A percentile compares a stretch with the other conserved stretches of the same genome.
phyloP scores from a whole-genome alignment of 2,113 vertebrate species.

The Zosterops borbonicus region DNA sequence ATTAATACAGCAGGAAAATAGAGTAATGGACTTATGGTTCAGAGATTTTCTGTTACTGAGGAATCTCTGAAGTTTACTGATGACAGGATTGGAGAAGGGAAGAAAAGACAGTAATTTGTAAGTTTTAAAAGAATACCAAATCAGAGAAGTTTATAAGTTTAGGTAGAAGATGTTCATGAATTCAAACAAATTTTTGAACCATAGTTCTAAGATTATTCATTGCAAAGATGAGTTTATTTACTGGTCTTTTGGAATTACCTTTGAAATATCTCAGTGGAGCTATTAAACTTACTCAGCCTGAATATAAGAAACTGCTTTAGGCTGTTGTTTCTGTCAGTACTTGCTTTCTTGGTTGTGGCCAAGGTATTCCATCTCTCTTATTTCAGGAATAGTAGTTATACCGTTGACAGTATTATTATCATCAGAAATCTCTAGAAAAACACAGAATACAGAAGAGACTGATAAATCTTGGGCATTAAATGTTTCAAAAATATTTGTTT shows the following conservation, averaged over 20 bases:
- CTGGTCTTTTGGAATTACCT: background rate
- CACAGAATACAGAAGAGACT: background rate
- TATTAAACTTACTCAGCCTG: background rate
- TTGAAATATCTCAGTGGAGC: background rate
- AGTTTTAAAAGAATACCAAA: background rate
- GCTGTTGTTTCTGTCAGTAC: background rate
- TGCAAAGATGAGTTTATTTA: background rate
- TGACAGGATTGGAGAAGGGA: background rate
- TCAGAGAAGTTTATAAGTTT: background rate
- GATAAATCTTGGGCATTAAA: background rate
- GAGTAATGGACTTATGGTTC: background rate
- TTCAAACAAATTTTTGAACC: background rate
- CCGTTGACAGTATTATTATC: background rate
- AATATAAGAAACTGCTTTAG: background rate
- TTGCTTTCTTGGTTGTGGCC: background rate
- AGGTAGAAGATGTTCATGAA: background rate
- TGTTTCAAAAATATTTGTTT: background rate
- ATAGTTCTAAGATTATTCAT: background rate
- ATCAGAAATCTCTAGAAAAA: background rate
- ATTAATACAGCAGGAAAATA: constrained; percentile 1
- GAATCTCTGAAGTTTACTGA: background rate
- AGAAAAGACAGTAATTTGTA: background rate
- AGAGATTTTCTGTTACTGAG: background rate
- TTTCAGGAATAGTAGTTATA: background rate
- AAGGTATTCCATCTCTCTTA: background rate